These are phyloP conservation scores for Neodiprion pinetum DNA, from an alignment of 1,140 invertebrate species.

Conservation along the genomic window DNA sequence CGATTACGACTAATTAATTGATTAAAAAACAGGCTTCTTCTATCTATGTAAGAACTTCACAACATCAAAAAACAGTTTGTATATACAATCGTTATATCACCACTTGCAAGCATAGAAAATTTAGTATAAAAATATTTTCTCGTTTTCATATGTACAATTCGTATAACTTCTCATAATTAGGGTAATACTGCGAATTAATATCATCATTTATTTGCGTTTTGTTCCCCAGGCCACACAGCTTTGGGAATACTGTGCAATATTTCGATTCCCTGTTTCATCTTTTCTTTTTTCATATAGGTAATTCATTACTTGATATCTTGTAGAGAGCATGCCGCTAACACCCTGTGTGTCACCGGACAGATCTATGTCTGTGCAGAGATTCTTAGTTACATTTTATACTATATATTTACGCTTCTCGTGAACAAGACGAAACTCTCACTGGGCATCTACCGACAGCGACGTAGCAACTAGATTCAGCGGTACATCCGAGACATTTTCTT, in stretches of 20 bases:
- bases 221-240: slow-evolving; percentile 43
- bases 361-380: slow-evolving; percentile 31
- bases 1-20: not conserved
- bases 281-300: slow-evolving; percentile 1
- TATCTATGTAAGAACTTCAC: slow-evolving; percentile 7
- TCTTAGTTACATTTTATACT: slow-evolving; percentile 24
- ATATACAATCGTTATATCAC: slow-evolving; percentile 1
- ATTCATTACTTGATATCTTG: slow-evolving; percentile 1
- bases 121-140: slow-evolving; percentile 60
- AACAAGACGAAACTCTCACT: slow-evolving; percentile 38
- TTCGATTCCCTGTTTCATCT: slow-evolving; percentile 5
- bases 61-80: slow-evolving; percentile 4
- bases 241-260: slow-evolving; percentile 23
- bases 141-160: slow-evolving; percentile 48
- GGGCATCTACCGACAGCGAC: slow-evolving; percentile 56
- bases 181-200: slow-evolving; percentile 57
- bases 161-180: slow-evolving; percentile 46
- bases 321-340: slow-evolving; percentile 14
- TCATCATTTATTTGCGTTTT: slow-evolving; percentile 45
- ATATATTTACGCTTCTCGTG: slow-evolving; percentile 2
- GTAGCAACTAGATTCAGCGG: slow-evolving; percentile 60
- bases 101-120: slow-evolving; percentile 52
- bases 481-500: slow-evolving; percentile 57
- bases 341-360: slow-evolving; percentile 31
- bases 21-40: slow-evolving; percentile 5